Evolutionary conservation across 2,797 vertebrate species (phyloP).

Genomic region (Lates japonicus): DNA sequence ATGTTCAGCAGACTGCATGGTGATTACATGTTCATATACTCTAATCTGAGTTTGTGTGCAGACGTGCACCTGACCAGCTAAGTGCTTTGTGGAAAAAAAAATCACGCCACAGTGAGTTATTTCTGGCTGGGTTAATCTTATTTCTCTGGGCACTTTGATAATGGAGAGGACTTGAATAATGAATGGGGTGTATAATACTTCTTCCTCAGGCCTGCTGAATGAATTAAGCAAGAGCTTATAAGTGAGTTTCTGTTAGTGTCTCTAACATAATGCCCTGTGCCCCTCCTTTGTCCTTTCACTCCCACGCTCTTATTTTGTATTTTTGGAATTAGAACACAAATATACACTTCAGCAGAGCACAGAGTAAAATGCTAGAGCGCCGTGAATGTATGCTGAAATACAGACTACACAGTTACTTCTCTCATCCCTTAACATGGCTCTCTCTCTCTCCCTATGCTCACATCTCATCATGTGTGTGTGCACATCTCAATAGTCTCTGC

Average conservation of each 20-base stretch:
- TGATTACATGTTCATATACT: slow-evolving; percentile 50
- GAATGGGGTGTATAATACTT: slow-evolving; percentile 80
- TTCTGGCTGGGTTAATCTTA: slow-evolving; percentile 81
- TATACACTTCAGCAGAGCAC: background rate
- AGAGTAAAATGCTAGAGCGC: background rate
- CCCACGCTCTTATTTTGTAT: slow-evolving; percentile 13
- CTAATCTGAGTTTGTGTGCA: slow-evolving; percentile 59
- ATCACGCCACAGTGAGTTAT: slow-evolving; percentile 83
- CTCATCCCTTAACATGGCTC: background rate
- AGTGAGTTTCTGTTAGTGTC: slow-evolving; percentile 57
- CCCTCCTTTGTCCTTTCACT: slow-evolving; percentile 3
- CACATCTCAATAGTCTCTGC: slow-evolving; percentile 34
- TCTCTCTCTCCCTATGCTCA: background rate
- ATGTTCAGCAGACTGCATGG: slow-evolving; percentile 51
- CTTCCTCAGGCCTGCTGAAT: slow-evolving; percentile 69
- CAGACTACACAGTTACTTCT: background rate
- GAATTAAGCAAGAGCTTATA: slow-evolving; percentile 69
- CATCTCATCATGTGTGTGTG: background rate
- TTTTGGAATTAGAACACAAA: slow-evolving; percentile 12
- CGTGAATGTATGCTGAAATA: background rate
- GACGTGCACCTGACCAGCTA: slow-evolving; percentile 62
- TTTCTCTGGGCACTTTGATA: slow-evolving; percentile 85
- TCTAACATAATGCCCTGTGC: slow-evolving; percentile 37
- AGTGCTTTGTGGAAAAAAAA: slow-evolving; percentile 70
- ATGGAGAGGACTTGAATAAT: slow-evolving; percentile 85